Base-by-base conservation (phyloP, 2,113 vertebrate genomes). In the Entomyzon cyanotis region DNA sequence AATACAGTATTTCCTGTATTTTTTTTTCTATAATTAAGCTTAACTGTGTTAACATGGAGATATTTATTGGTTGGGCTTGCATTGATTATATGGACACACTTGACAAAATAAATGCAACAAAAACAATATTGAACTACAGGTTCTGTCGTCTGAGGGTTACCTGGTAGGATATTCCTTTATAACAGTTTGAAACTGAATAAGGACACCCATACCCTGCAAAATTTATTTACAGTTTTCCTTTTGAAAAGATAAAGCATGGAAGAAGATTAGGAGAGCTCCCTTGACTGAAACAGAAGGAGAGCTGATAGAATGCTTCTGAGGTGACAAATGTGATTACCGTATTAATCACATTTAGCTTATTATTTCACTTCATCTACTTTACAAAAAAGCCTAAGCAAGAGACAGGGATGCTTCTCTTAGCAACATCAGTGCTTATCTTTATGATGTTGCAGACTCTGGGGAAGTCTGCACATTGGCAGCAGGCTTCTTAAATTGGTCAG, bases 281-380 rank as follows among this genome's bases (percentile, higher is more conserved):
- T 91, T 77, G 30, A n/a, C 75, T 86, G 78, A 90, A 95, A 63
- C 23, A 89, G 68, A 58, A 87, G 73, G 81, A 86, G 27, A 80
- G 47, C 39, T 75, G 71, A 63, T 31, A 74, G 68, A 95, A 95
- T 5, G 19, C 31, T 86, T 88, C 75, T 86, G 78, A 79, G 58
- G 91, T 93, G 37, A 63, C 62, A 95, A 93, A 86, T 84, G 33
- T 39, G 52, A 80, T 96, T 96, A 91, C 55, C 28, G 23, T 93
- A 94, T 95, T 95, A 96, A 94, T 93, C 55, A 79, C 33, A 77
- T 89, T 91, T 87, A 85, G 42, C 35, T 47, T 91, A 80, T 95
- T 89, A 94, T 78, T 64, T 92, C 92, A 78, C 75, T 95, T 88
- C 56, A 33, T 76, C 81, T 95, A 53, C 63, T 52, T 87, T 47